Conservation (phyloP, 2,797 vertebrate genomes). For the Myotis pilosus region DNA sequence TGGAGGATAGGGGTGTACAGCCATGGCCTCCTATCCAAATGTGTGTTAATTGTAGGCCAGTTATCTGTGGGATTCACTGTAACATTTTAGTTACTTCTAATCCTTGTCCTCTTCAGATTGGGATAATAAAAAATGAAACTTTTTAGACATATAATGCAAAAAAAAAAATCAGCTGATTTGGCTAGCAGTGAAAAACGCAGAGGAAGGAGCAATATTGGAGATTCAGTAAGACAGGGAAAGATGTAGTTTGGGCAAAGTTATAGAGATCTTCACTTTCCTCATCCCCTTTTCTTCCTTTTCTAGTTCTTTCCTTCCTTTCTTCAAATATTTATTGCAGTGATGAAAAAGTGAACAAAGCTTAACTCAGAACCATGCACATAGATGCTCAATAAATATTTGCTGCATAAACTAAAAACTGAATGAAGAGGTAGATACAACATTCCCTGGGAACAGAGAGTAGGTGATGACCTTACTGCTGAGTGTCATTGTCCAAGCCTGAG, state of each 20-base stretch:
- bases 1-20: too few species aligned
- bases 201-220: background rate
- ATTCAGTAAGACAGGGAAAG: background rate
- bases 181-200: background rate
- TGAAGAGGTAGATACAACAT: background rate
- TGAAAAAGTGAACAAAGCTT: background rate
- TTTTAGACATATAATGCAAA: background rate
- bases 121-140: background rate
- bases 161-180: background rate
- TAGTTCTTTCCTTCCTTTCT: background rate
- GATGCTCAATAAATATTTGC: background rate
- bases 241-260: background rate
- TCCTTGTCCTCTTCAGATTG: background rate
- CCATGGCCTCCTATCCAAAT: background rate
- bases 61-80: background rate
- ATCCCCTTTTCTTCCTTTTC: background rate
- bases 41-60: background rate
- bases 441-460: background rate
- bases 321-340: background rate
- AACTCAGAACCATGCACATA: background rate
- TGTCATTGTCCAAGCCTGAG: background rate
- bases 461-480: background rate
- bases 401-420: background rate
- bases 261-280: background rate
- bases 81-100: background rate